These are phyloP conservation scores for Nomada fucata DNA, from an alignment of 2,888 invertebrate genomes.

Conservation along the genomic window DNA sequence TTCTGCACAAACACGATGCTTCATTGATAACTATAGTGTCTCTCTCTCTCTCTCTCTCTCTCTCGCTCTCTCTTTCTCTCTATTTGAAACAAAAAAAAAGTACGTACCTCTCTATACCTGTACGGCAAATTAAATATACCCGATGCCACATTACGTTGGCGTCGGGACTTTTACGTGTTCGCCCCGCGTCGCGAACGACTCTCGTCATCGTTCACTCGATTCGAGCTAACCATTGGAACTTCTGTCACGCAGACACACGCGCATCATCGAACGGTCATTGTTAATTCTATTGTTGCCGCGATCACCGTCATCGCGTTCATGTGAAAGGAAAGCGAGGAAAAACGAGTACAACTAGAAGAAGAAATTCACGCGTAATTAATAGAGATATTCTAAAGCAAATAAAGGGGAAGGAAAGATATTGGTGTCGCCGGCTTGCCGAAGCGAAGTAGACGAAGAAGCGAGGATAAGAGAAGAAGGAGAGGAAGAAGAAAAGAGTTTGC, in stretches of 20 bases:
- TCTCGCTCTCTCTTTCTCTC: conserved; percentile 57
- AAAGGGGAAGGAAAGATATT: conserved; percentile 24
- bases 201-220: conserved; percentile 47
- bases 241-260: conserved; percentile 43
- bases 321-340: not conserved
- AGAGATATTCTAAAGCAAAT: conserved; percentile 43
- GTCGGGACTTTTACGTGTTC: conserved; percentile 27
- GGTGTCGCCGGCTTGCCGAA: conserved; percentile 47
- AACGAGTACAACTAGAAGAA: conserved; percentile 25
- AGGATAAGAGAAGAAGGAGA: conserved; percentile 10
- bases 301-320: conserved; percentile 69
- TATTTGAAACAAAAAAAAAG: conserved; percentile 43
- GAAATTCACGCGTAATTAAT: conserved; percentile 57
- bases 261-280: conserved; percentile 67
- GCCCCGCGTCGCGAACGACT: conserved; percentile 30
- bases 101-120: conserved; percentile 61
- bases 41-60: conserved; percentile 61
- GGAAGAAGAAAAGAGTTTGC: not conserved
- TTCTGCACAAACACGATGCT: conserved; percentile 82
- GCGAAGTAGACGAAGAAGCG: conserved; percentile 1
- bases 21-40: conserved; percentile 79
- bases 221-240: conserved; percentile 32
- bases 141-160: conserved; percentile 45
- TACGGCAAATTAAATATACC: conserved; percentile 58
- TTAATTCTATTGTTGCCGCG: conserved; percentile 70